Base-by-base conservation (phyloP, 2,888 invertebrate species). In the Anaspis maculata region DNA sequence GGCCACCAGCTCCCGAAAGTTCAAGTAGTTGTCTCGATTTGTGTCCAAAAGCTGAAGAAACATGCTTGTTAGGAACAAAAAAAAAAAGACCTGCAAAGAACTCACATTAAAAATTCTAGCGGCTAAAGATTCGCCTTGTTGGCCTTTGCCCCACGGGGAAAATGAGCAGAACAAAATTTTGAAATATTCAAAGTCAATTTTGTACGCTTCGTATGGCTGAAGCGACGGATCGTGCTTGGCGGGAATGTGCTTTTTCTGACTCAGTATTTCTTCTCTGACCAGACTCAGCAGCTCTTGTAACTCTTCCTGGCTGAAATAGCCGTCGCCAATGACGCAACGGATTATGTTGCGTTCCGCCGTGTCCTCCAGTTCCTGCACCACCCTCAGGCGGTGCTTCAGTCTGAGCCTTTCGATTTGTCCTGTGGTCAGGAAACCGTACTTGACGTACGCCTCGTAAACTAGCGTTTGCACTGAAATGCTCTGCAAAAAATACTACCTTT, bases 291-390 rank as follows among this genome's bases (percentile, higher is more conserved):
- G 49, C 39, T 63, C 63, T 48, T 62, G 77, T 32, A 84, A 56
- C 53, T 85, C 84, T 39, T 73, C 71, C 1, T 69, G 61, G 0
- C 73, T 74, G 54, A 84, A 74, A 52, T 76, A 72, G 25, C 75
- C 76, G 57, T 87, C 86, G 28, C 74, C 72, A 25, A 75, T 69
- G 36, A 96, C 79, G 51, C 86, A 88, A 42, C 94, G 73, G n/a
- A 96, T 73, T 3, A 95, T 86, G 56, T 91, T 95, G 56, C 77
- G 77, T 54, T 86, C 87, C 14, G 82, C 77, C 38, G 85, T 89
- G 58, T 95, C 90, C 60, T 96, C 96, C 36, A 97, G 70, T 50
- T 83, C 85, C 52, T 95, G 85, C 16, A 98, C 94, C 0, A 97
- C 96, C 45, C 83, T 74, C 15, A 97, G 71, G 9, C 97, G 73